Conservation (phyloP, 2,797 vertebrate genomes). For the Diplodus sargus region DNA sequence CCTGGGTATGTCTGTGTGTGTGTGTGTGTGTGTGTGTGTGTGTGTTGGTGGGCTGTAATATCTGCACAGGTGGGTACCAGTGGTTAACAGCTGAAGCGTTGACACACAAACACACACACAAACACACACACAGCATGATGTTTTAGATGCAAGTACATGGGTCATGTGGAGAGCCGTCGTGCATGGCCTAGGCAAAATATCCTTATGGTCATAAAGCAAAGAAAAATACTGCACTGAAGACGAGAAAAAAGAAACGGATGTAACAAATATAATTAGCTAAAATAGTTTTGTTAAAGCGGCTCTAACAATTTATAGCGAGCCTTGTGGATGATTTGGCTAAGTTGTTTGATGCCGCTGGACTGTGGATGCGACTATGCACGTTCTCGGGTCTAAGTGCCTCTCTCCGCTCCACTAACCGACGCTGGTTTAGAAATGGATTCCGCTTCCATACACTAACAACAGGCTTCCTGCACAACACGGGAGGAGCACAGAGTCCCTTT, state of each 20-base stretch:
- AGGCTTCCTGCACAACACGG: no score
- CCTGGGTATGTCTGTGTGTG: constrained; percentile 18
- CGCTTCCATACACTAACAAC: no score
- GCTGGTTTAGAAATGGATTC: no score
- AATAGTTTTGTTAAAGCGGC: no score
- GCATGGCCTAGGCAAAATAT: background rate
- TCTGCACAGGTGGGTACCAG: constrained; percentile 43
- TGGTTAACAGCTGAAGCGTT: constrained; percentile 48
- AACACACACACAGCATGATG: constrained; percentile 9
- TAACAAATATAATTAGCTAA: background rate
- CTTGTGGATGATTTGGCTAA: no score
- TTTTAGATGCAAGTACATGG: constrained; percentile 22
- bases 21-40: background rate
- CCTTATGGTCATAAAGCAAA: background rate
- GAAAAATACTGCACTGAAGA: background rate
- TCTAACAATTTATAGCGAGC: no score
- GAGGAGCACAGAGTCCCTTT: no score
- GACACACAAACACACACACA: constrained; percentile 4
- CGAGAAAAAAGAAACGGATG: background rate
- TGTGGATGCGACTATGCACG: no score
- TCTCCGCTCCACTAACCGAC: no score
- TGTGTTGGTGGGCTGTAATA: constrained; percentile 19
- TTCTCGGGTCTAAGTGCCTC: no score
- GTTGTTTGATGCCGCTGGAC: no score
- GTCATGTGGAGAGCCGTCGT: constrained; percentile 20